Base-by-base conservation (phyloP, 2,888 invertebrate species). In the Drosophila macrospina region DNA sequence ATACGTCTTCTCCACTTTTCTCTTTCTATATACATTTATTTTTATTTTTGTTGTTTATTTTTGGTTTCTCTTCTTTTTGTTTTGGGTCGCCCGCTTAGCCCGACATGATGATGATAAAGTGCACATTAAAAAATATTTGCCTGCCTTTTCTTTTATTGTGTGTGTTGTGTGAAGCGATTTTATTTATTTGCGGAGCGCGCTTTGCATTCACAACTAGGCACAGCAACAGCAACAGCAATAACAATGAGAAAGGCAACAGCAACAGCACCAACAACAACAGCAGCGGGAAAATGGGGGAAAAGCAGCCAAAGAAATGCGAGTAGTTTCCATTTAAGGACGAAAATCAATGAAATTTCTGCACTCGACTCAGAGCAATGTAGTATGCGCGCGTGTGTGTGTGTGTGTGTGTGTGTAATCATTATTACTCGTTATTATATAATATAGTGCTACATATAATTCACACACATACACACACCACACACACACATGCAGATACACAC, bases 371-470 rank as follows among this genome's bases (percentile, higher is more conserved):
- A 20, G 34, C 6, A 50, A 20, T 24, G 7, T 30, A 36, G 45
- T 55, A 7, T 37, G 16, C 20, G 20, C 61, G 64, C 50, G 60
- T 36, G 48, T n/a, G 30, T 51, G 59, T 63, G 64, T 52, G 60
- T 36, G 48, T n/a, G 30, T 51, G 59, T 57, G 87, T 63, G 64
- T 52, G 60, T 74, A 67, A 74, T 84, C 72, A 80, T 88, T 87
- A 86, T 88, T 87, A 84, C 72, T 84, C 67, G 71, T 78, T 85
- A 85, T 69, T 86, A 85, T 82, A 71, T 79, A 74, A 87, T 85
- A 85, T 74, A 82, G 77, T 79, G 72, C 16, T 59, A 54, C 83
- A 59, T 69, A 87, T 81, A 80, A 80, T 80, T 80, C 82, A 81
- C 73, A 44, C 47, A 37, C 48, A 50, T 36, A 48, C 34, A 39